These are phyloP conservation scores for Netelia virgata DNA, from an alignment of 2,888 invertebrate genomes.

Conservation along the genomic window DNA sequence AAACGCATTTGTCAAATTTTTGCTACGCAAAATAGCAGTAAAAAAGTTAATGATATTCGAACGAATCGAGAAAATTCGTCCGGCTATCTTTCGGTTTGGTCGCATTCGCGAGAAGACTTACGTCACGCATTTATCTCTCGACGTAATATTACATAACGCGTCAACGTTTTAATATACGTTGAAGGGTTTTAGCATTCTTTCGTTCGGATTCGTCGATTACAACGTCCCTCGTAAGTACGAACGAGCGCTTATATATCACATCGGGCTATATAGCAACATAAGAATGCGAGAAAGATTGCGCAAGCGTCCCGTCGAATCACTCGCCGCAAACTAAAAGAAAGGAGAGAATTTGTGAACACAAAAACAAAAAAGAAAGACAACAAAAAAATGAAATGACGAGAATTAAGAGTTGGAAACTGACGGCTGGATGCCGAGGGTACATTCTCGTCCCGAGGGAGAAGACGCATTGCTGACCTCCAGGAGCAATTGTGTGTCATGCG, in stretches of 20 bases:
- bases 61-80: neutral
- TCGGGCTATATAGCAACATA: conserved; percentile 14
- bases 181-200: conserved; percentile 48
- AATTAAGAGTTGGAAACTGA: conserved; percentile 26
- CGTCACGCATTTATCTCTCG: conserved; percentile 54
- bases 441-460: conserved; percentile 29
- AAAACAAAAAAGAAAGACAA: conserved; percentile 26
- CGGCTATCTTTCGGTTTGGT: conserved; percentile 4
- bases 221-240: conserved; percentile 8
- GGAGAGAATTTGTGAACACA: conserved; percentile 17
- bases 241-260: neutral
- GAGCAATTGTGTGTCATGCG: conserved; percentile 68
- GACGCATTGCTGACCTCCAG: conserved; percentile 42
- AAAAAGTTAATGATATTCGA: neutral
- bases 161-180: neutral
- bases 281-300: conserved; percentile 61
- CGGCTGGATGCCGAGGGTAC: conserved; percentile 34
- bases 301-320: conserved; percentile 62
- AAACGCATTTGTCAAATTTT: too few species aligned
- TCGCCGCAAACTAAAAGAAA: conserved; percentile 54
- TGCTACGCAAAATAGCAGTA: too few species aligned
- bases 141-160: conserved; percentile 41
- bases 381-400: conserved; percentile 13
- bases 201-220: conserved; percentile 48
- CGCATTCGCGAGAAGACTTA: neutral